A percentile compares a stretch with the other conserved stretches of the same genome.
These are phyloP conservation scores for Boulengeromyrus knoepffleri DNA, from an alignment of 2,113 vertebrate genomes.

Conservation along the genomic window DNA sequence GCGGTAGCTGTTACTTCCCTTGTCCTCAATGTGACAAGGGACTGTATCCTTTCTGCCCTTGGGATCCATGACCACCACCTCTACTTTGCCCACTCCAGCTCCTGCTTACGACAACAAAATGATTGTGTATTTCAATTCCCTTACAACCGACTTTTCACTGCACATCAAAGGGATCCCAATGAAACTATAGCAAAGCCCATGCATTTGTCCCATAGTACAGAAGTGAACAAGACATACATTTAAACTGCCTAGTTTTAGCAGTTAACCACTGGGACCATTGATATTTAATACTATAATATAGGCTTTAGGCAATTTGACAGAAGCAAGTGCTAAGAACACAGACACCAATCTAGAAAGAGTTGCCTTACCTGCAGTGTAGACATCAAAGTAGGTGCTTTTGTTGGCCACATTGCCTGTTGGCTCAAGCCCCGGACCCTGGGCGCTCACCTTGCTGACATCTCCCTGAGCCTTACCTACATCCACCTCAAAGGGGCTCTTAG, in stretches of 20 bases:
- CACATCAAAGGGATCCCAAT: background rate
- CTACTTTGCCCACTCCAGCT: constrained; percentile 74
- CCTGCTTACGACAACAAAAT: constrained; percentile 45
- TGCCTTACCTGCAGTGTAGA: constrained; percentile 76
- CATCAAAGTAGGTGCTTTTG: constrained; percentile 82
- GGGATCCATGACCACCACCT: constrained; percentile 76
- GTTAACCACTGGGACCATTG: background rate
- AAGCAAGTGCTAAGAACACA: background rate
- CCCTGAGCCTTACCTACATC: constrained; percentile 80
- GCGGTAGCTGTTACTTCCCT: constrained; percentile 75
- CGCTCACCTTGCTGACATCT: constrained; percentile 79
- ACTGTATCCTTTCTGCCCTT: constrained; percentile 69
- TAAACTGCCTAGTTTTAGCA: background rate
- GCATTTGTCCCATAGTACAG: background rate
- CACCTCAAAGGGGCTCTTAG: constrained; percentile 88
- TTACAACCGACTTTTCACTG: background rate
- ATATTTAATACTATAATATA: background rate
- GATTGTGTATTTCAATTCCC: background rate
- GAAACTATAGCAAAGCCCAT: background rate
- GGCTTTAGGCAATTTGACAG: background rate
- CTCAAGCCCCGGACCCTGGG: constrained; percentile 82
- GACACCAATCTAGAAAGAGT: background rate
- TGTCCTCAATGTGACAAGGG: constrained; percentile 70
- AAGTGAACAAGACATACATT: background rate
- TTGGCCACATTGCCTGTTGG: constrained; percentile 77